phyloP scores from a whole-genome alignment of 2,797 vertebrate species.

The Danio tinwini region DNA sequence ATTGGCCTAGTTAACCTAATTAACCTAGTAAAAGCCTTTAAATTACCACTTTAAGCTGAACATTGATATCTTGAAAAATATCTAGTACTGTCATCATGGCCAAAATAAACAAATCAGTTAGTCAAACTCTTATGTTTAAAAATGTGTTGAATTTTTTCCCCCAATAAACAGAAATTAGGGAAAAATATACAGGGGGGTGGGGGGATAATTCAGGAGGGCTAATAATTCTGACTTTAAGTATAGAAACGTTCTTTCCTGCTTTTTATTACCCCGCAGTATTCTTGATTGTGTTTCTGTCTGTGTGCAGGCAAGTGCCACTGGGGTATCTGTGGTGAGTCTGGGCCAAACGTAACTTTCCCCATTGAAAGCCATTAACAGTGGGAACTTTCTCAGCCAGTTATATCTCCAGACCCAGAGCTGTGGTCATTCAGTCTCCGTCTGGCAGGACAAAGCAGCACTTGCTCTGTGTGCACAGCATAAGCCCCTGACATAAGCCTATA shows the following conservation, averaged over 20 bases:
- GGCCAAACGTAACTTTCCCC: slow-evolving; percentile 37
- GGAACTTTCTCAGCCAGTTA: slow-evolving; percentile 52
- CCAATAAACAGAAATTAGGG: too few species aligned
- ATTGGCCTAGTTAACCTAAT: too few species aligned
- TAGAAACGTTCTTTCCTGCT: slow-evolving; percentile 8
- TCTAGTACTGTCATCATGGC: too few species aligned
- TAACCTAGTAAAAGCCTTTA: too few species aligned
- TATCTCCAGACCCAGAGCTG: slow-evolving; percentile 21
- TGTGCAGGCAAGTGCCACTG: slow-evolving; percentile 25
- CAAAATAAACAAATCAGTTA: too few species aligned
- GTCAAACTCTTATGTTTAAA: too few species aligned
- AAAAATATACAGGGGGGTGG: too few species aligned
- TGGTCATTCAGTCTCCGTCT: slow-evolving; percentile 25
- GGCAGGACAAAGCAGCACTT: slow-evolving; percentile 24
- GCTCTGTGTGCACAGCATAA: slow-evolving; percentile 13
- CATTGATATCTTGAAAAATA: too few species aligned
- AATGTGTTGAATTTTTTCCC: too few species aligned
- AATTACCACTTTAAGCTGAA: too few species aligned
- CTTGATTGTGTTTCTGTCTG: slow-evolving; percentile 34
- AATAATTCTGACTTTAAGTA: too few species aligned
- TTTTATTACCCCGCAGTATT: slow-evolving; percentile 29
- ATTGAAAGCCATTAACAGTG: slow-evolving; percentile 45
- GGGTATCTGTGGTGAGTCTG: slow-evolving; percentile 29
- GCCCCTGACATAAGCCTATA: not conserved
- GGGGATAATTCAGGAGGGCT: too few species aligned